Evolutionary conservation across 2,888 invertebrate genomes (phyloP).

Genomic region (Drosophila peninsularis): DNA sequence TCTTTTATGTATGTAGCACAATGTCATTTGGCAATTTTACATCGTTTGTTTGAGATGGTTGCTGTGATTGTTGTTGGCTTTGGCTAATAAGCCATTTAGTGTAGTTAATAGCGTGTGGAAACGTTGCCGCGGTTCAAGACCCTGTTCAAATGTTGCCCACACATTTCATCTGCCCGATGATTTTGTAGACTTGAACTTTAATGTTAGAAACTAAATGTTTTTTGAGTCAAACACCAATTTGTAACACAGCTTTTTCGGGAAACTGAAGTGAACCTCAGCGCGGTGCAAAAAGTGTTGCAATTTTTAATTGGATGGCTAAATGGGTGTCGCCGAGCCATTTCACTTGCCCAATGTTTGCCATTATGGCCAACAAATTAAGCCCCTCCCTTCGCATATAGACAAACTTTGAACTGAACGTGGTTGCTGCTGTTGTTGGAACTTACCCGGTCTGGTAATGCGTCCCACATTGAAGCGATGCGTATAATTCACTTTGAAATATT

Average conservation of each 20-base stretch:
- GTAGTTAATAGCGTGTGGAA: slow-evolving; percentile 75
- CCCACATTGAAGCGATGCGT: slow-evolving; percentile 93
- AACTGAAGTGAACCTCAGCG: slow-evolving; percentile 7
- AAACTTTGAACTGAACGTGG: neutral
- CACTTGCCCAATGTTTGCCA: slow-evolving; percentile 49
- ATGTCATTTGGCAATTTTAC: slow-evolving; percentile 38
- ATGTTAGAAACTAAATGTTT: slow-evolving; percentile 1
- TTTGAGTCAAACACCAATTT: slow-evolving; percentile 10
- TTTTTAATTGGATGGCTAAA: slow-evolving; percentile 48
- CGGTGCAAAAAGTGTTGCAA: slow-evolving; percentile 58
- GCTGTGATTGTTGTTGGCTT: slow-evolving; percentile 33
- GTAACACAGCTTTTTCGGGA: slow-evolving; percentile 8
- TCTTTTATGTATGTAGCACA: slow-evolving; percentile 27
- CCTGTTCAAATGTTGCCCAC: slow-evolving; percentile 43
- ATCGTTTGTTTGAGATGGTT: slow-evolving; percentile 23
- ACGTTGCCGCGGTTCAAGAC: slow-evolving; percentile 63
- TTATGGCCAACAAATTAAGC: slow-evolving; percentile 15
- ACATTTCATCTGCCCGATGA: slow-evolving; percentile 18
- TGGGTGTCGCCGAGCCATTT: slow-evolving; percentile 45
- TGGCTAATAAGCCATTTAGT: slow-evolving; percentile 72
- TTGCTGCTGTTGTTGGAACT: slow-evolving; percentile 63
- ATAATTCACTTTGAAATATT: slow-evolving; percentile 94
- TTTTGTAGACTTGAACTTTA: slow-evolving; percentile 41
- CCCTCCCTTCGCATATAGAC: slow-evolving; percentile 17
- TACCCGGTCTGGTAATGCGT: slow-evolving; percentile 94